phyloP scores from a whole-genome alignment of 2,888 invertebrate species.

The Drosophila rellima region DNA sequence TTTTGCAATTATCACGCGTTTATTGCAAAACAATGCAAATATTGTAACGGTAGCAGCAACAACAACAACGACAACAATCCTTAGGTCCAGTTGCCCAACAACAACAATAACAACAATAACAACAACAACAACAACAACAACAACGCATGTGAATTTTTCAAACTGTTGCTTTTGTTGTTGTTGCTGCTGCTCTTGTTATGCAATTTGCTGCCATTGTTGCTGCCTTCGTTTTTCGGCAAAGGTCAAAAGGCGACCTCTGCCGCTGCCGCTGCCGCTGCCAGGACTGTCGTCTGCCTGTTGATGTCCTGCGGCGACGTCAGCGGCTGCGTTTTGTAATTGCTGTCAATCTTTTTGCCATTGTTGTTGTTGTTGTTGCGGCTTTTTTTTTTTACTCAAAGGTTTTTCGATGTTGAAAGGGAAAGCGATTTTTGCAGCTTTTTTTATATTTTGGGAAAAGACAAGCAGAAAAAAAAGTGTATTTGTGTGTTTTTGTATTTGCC shows the following conservation, averaged over 20 bases:
- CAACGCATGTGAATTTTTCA: conserved; percentile 40
- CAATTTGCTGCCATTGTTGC: conserved; percentile 35
- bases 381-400: conserved; percentile 5
- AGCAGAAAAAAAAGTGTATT: conserved; percentile 19
- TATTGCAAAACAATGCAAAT: conserved; percentile 81
- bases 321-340: conserved; percentile 67
- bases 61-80: conserved; percentile 25
- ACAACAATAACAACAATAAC: conserved; percentile 31
- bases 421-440: conserved; percentile 37
- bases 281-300: conserved; percentile 33
- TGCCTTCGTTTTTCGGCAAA: conserved; percentile 55
- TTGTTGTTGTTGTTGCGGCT: conserved; percentile 9
- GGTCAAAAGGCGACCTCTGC: conserved; percentile 52
- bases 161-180: conserved; percentile 54
- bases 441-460: conserved; percentile 16
- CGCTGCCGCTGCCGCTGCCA: conserved; percentile 4
- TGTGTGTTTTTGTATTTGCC: conserved; percentile 9
- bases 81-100: conserved; percentile 26
- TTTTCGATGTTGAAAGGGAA: conserved; percentile 59
- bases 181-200: conserved; percentile 43
- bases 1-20: conserved; percentile 76
- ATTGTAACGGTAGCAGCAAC: conserved; percentile 49
- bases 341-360: conserved; percentile 54
- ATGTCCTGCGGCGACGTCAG: conserved; percentile 58
- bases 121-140: conserved; percentile 26